Conservation (phyloP, 2,797 vertebrate genomes). For the Florisuga fusca region DNA sequence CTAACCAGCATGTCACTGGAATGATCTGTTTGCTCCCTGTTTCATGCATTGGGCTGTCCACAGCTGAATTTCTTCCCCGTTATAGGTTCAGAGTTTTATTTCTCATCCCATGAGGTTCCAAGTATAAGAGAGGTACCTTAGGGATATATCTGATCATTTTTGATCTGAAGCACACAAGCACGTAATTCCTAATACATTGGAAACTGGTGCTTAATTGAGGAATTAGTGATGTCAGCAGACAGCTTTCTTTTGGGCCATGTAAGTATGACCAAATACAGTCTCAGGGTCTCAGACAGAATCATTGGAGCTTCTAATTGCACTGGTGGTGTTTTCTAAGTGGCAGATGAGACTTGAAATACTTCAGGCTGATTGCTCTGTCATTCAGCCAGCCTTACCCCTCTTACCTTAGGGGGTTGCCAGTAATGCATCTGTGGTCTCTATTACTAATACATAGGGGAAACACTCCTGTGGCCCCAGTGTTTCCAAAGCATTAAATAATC, state of each 20-base stretch:
- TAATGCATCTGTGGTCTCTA: background rate
- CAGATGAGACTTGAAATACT: background rate
- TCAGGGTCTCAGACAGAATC: background rate
- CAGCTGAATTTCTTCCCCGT: background rate
- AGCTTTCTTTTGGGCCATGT: background rate
- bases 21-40: background rate
- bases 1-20: fast-evolving
- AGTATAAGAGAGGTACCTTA: background rate
- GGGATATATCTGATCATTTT: background rate
- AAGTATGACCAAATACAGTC: background rate
- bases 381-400: background rate
- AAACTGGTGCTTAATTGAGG: background rate
- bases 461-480: background rate
- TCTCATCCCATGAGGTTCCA: background rate
- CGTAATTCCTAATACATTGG: background rate
- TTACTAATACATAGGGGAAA: background rate
- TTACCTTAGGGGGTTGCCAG: background rate
- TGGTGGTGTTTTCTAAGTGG: background rate
- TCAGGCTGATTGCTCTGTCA: background rate
- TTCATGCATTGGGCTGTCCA: fast-evolving
- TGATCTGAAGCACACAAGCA: background rate
- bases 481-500: background rate
- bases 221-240: background rate
- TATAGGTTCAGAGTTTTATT: background rate
- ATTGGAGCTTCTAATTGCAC: background rate